Evolutionary conservation across 2,888 invertebrate species (phyloP).

Genomic region (Tachystola acroxantha): DNA sequence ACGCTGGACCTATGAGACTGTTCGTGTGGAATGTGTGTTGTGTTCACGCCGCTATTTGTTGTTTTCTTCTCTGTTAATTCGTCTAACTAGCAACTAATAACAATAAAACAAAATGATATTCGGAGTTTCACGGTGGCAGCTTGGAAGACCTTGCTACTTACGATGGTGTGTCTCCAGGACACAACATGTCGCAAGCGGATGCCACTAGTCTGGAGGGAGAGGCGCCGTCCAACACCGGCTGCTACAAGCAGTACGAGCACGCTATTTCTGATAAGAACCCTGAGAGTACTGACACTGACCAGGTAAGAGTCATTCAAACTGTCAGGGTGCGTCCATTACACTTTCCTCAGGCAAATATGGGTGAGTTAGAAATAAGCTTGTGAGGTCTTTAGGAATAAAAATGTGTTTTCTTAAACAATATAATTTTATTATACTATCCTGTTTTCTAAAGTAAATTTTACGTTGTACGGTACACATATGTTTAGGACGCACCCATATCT

Average conservation of each 20-base stretch:
- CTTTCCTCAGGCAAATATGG: neutral
- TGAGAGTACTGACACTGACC: slow-evolving; percentile 51
- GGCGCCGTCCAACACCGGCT: slow-evolving; percentile 85
- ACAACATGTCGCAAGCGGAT: slow-evolving; percentile 93
- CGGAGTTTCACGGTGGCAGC: slow-evolving; percentile 20
- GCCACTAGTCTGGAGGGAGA: slow-evolving; percentile 90
- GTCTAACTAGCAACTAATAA: slow-evolving; percentile 24
- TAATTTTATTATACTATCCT: no score
- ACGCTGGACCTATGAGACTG: slow-evolving; percentile 66
- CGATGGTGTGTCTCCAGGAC: slow-evolving; percentile 83
- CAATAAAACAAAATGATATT: slow-evolving; percentile 34
- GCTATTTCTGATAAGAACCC: slow-evolving; percentile 63
- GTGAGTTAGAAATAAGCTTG: neutral
- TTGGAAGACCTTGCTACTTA: slow-evolving; percentile 65
- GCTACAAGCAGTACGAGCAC: slow-evolving; percentile 89
- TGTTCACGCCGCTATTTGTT: slow-evolving; percentile 65
- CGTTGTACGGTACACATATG: no score
- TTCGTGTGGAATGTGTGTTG: slow-evolving; percentile 73
- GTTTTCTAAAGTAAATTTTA: no score
- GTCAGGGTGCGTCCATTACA: slow-evolving; percentile 39
- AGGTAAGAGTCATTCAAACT: slow-evolving; percentile 43
- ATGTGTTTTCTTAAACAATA: neutral
- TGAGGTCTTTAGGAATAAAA: neutral
- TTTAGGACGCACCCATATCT: slow-evolving; percentile 19
- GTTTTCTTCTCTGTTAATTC: slow-evolving; percentile 42